Percentiles rank a stretch among this genome's conserved stretches.
Conservation (phyloP, 2,888 invertebrate species). For the Erynnis tages region DNA sequence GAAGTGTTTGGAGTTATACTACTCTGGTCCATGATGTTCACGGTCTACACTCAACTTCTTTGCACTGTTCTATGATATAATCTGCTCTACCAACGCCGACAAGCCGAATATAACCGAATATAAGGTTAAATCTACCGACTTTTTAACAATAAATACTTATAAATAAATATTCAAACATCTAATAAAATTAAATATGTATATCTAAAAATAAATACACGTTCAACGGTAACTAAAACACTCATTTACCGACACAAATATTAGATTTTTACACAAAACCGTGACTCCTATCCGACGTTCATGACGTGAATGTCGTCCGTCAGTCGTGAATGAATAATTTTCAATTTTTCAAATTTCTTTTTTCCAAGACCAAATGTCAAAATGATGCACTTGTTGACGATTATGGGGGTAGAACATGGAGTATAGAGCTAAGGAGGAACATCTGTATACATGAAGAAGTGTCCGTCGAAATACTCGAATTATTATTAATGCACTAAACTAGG, state of each 20-base stretch:
- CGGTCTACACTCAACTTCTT: slow-evolving; percentile 39
- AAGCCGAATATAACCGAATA: not conserved
- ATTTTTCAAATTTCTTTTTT: not conserved
- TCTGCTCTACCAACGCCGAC: slow-evolving; percentile 39
- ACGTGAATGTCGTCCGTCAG: too few species aligned
- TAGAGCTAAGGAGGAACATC: too few species aligned
- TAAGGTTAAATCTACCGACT: not conserved
- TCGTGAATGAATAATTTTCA: not conserved
- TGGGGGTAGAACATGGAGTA: too few species aligned
- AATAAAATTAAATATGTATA: not conserved
- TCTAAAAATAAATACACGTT: slow-evolving; percentile 7
- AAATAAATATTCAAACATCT: not conserved
- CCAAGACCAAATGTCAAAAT: not conserved
- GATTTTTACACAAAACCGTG: not conserved
- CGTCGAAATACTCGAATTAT: too few species aligned
- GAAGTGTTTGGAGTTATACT: slow-evolving; percentile 83
- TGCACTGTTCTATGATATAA: slow-evolving; percentile 41
- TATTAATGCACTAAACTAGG: too few species aligned
- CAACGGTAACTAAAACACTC: slow-evolving; percentile 5
- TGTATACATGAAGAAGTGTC: too few species aligned
- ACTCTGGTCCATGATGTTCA: slow-evolving; percentile 79
- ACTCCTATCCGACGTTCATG: slow-evolving; percentile 12
- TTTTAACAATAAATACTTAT: not conserved
- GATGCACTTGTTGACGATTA: too few species aligned
- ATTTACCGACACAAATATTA: not conserved